These are phyloP conservation scores for Belgica antarctica DNA, from an alignment of 2,888 invertebrate species.

Conservation along the genomic window DNA sequence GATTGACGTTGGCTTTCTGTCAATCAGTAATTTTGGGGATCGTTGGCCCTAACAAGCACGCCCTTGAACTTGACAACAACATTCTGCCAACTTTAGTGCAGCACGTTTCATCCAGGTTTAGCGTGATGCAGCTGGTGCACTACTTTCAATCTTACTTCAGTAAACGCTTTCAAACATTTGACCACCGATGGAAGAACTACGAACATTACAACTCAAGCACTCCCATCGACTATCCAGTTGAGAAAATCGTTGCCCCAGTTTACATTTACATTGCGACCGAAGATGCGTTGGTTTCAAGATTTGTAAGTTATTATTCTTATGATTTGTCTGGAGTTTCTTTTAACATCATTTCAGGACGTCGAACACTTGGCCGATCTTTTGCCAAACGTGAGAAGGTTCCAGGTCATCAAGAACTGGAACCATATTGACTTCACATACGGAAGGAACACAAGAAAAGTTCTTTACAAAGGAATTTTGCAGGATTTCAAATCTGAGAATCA, in stretches of 20 bases:
- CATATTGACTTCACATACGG: neutral
- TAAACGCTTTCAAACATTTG: neutral
- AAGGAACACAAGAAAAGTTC: neutral
- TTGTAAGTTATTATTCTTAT: no score
- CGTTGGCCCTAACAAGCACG: neutral
- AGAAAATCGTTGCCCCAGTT: constrained; percentile 5
- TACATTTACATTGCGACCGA: constrained; percentile 11
- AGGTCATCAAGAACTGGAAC: neutral
- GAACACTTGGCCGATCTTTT: neutral
- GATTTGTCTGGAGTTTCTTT: no score
- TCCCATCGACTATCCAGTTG: constrained; percentile 7
- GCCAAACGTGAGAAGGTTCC: neutral
- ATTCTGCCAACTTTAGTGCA: neutral
- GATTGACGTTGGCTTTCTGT: neutral
- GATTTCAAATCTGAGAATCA: neutral
- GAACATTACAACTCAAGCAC: neutral
- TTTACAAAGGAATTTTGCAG: neutral
- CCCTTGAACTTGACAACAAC: neutral
- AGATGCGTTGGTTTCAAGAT: constrained; percentile 6
- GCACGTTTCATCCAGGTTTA: neutral
- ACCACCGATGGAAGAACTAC: neutral
- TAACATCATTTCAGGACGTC: neutral
- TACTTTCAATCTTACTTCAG: neutral
- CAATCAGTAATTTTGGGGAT: neutral
- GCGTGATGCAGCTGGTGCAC: neutral